A percentile compares a stretch with the other conserved stretches of the same genome.
Evolutionary conservation across 92 coral and sea anemone species (phyloP).

Genomic region (Diadumene lineata): DNA sequence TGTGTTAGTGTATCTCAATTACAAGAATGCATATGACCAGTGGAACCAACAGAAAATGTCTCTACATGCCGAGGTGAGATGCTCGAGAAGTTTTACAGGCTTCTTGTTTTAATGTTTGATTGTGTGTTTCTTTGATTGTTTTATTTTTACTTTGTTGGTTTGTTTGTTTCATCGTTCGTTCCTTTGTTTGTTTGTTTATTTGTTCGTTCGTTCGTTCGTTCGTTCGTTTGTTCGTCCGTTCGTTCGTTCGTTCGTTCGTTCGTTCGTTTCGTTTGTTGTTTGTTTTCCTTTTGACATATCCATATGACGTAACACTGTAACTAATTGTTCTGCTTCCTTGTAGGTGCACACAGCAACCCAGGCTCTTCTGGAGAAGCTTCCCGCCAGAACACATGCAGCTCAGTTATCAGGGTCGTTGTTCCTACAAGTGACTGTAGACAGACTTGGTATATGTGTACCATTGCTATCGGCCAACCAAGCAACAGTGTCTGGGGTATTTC

Average conservation of each 20-base stretch:
- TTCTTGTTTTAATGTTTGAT: too few species aligned
- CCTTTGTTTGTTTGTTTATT: background rate
- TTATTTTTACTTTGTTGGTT: background rate
- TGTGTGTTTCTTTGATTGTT: too few species aligned
- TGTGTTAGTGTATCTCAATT: slow-evolving; percentile 91
- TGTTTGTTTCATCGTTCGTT: background rate
- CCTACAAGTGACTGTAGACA: slow-evolving; percentile 91
- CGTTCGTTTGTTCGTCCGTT: background rate
- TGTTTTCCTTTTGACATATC: too few species aligned
- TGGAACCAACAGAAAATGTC: slow-evolving; percentile 98
- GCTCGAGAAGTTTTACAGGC: too few species aligned
- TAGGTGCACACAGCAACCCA: slow-evolving; percentile 98
- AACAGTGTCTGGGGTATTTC: slow-evolving; percentile 40
- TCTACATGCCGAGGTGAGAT: slow-evolving; percentile 90
- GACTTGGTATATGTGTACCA: slow-evolving; percentile 93
- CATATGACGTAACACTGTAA: too few species aligned
- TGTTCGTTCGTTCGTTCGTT: background rate
- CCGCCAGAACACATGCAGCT: slow-evolving; percentile 85
- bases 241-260: background rate
- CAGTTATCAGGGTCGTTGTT: slow-evolving; percentile 94
- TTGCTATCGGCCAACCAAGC: slow-evolving; percentile 65
- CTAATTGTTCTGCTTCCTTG: background rate
- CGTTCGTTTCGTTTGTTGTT: background rate
- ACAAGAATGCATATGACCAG: slow-evolving; percentile 98
- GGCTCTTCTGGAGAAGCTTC: slow-evolving; percentile 93